Base-by-base conservation (phyloP, 2,888 invertebrate genomes). In the Papilio protenor region DNA sequence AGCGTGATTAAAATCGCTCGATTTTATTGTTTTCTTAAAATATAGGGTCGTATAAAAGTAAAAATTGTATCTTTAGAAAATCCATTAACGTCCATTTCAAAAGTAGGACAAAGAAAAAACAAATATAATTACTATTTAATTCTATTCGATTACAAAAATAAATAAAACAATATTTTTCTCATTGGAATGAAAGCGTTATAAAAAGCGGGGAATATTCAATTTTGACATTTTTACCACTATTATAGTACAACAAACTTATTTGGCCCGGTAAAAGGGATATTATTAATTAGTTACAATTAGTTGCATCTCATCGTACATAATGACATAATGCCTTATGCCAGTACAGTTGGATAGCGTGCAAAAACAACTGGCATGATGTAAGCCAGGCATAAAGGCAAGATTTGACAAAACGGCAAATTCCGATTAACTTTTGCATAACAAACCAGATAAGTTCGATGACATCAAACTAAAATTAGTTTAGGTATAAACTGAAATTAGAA, bases 1-100 rank as follows among this genome's bases (percentile, higher is more conserved):
- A 81, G 80, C 80, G 66, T 77, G 76, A 66, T 72, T 61, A 73
- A 78, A 77, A 74, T 75, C 80, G 75, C 66, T 73, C 64, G 52
- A 55, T 73, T 27, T 69, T 6, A 40, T 66, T 57, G 21, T 76
- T 75, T 79, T 61, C 82, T 75, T 81, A 84, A 84, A 85, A 84
- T 81, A 81, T 79, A 82, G 81, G 82, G 80, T 81, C 78, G 82
- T 87, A 85, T 85, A 86, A 86, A 86, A 85, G 83, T 87, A 85
- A 87, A 85, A 86, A 85, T 79, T 80, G 81, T 80, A 80, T 81
- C 75, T 27, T 40, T 77, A 74, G 75, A 69, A 75, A 78, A 76
- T 78, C 72, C 71, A 64, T 72, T 66, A 47, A 21, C 72, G n/a
- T 72, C 33, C 10, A 18, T 33, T n/a, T 70, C 27, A 75, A 70